Percentiles rank a stretch among this genome's conserved stretches.
These are phyloP conservation scores for Smittia sp. DNA, from an alignment of 2,888 invertebrate species.

Conservation along the genomic window DNA sequence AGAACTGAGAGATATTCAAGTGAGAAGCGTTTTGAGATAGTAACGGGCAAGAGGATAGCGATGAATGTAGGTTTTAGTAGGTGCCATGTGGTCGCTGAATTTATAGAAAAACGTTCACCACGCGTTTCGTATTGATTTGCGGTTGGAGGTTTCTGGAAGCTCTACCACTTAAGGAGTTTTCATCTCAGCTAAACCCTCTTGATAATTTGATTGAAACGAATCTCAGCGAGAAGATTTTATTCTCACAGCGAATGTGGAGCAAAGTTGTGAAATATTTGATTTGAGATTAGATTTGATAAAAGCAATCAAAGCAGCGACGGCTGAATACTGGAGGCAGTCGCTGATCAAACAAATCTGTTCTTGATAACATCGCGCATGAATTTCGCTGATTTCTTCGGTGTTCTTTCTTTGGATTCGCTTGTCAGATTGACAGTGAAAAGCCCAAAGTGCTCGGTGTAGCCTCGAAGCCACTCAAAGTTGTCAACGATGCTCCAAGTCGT, in stretches of 20 bases:
- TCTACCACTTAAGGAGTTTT: too few relatives aligned
- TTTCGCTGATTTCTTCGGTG: constrained; percentile 61
- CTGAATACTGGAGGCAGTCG: too few relatives aligned
- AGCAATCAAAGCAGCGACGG: too few relatives aligned
- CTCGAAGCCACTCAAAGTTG: constrained; percentile 63
- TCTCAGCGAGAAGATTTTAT: background rate
- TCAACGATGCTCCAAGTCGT: constrained; percentile 64
- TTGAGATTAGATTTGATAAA: background rate
- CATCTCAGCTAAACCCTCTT: too few relatives aligned
- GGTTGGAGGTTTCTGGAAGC: too few relatives aligned
- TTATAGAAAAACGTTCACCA: too few relatives aligned
- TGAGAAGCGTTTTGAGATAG: too few relatives aligned
- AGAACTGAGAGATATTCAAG: constrained; percentile 3
- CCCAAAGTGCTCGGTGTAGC: constrained; percentile 66
- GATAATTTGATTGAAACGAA: background rate
- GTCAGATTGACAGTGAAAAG: constrained; percentile 66
- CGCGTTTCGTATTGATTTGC: too few relatives aligned
- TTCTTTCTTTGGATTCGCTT: constrained; percentile 59
- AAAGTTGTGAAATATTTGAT: background rate
- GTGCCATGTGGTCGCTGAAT: too few relatives aligned
- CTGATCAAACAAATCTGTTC: constrained; percentile 46
- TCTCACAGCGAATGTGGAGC: background rate
- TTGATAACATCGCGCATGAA: constrained; percentile 58
- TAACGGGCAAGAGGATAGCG: too few relatives aligned
- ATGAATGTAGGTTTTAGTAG: too few relatives aligned